Evolutionary conservation across 2,113 vertebrate genomes (phyloP), one percentile per base, ranked within the genome.

Genomic region (Myrmecophaga tridactyla): DNA sequence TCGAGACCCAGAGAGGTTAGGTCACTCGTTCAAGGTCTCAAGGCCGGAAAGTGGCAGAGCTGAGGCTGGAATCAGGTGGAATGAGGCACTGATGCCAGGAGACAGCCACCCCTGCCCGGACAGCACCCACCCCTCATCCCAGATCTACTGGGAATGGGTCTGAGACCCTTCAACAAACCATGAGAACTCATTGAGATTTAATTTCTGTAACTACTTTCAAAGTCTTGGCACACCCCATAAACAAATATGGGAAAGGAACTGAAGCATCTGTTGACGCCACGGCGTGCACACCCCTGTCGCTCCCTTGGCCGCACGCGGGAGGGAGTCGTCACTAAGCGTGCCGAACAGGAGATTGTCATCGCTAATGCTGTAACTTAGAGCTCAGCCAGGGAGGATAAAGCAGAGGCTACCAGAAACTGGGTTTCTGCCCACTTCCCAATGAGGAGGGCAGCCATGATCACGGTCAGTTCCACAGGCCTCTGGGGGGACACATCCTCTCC

Each of bases 321-420:
- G 69, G 83, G 84, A 18, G 23, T 46, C 9, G 43, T 80, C 34
- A 13, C 41, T 34, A 6, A 56, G 56, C 80, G 0, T 12, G 36
- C 84, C 88, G 83, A 10, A 78, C 62, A 51, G 62, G 75, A 78
- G 85, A 27, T 65, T 80, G n/a, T 86, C 11, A 31, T 21, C 36
- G 29, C 46, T 21, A 21, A 17, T 6, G 21, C 65, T 41, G 2
- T 1, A 3, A 60, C 4, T n/a, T 15, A 67, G 53, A 10, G 6
- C 10, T 7, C 58, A 34, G 9, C 25, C 21, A 76, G 48, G 23
- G 72, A 83, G 20, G 34, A n/a, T 15, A 14, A 39, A 77, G 34
- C 4, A 29, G 14, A 31, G 0, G 6, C 10, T 3, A 4, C 1
- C 3, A 4, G 4, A 10, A 3, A 12, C 10, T 2, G 17, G 60